A percentile compares a stretch with the other conserved stretches of the same genome.
Conservation (phyloP, 2,113 vertebrate species). For the Microcebus ravelobensis region DNA sequence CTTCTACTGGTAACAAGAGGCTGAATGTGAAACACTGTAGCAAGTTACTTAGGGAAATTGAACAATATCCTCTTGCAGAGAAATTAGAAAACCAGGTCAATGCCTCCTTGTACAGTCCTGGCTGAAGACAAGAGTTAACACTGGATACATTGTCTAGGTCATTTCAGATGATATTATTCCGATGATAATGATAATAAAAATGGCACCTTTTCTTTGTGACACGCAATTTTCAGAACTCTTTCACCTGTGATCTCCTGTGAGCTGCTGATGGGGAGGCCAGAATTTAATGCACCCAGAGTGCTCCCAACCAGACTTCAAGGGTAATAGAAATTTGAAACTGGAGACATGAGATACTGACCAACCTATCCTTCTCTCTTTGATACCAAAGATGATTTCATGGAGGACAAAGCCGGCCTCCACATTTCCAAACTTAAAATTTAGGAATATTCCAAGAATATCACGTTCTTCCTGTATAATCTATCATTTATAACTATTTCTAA, state of each 20-base stretch:
- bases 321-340: neutral
- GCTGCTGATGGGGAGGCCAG: neutral
- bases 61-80: neutral
- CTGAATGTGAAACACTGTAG: neutral
- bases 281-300: neutral
- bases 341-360: neutral
- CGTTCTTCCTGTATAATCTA: neutral
- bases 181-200: conserved; percentile 37
- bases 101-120: neutral
- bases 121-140: neutral
- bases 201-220: neutral
- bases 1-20: neutral
- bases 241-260: neutral
- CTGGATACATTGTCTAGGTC: conserved; percentile 6
- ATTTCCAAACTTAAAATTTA: neutral
- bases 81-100: conserved; percentile 14
- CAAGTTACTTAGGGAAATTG: neutral
- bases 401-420: neutral
- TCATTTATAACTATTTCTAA: neutral
- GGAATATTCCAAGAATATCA: neutral
- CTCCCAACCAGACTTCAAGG: neutral
- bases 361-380: neutral
- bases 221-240: conserved; percentile 9
- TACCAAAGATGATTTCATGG: neutral
- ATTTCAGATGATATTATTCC: conserved; percentile 14